A percentile compares a stretch with the other conserved stretches of the same genome.
Evolutionary conservation across 2,113 vertebrate species (phyloP).

Genomic region (Dipodomys merriami): DNA sequence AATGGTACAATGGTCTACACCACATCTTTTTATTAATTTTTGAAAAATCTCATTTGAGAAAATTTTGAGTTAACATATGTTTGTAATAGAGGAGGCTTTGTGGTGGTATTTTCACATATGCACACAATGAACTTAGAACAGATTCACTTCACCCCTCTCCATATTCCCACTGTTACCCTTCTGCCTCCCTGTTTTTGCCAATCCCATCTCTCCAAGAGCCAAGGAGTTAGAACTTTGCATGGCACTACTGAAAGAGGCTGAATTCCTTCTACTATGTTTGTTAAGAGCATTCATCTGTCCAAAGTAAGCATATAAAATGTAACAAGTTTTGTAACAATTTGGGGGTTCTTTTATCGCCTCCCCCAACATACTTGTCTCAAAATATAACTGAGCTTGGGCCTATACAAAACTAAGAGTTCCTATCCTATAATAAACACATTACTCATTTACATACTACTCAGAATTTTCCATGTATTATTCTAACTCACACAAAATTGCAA

Average conservation of each 20-base stretch:
- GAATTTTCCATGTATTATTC: conserved; percentile 32
- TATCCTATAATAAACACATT: not conserved
- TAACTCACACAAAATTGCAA: conserved; percentile 40
- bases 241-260: not conserved
- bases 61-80: no score
- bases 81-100: no score
- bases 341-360: conserved; percentile 15
- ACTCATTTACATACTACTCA: not conserved
- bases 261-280: not conserved
- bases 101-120: no score
- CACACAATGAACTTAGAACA: no score
- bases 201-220: not conserved
- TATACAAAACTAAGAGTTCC: not conserved
- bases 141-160: no score
- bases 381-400: conserved; percentile 11
- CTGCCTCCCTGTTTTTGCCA: no score
- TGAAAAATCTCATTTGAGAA: no score
- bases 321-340: conserved; percentile 32
- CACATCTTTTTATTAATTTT: no score
- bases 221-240: not conserved
- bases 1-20: not conserved
- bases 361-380: conserved; percentile 21
- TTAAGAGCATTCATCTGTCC: conserved; percentile 16
- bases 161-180: no score
- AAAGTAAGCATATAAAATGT: conserved; percentile 49